Evolutionary conservation across 2,888 invertebrate genomes (phyloP).

Genomic region (Zonitis immaculata): DNA sequence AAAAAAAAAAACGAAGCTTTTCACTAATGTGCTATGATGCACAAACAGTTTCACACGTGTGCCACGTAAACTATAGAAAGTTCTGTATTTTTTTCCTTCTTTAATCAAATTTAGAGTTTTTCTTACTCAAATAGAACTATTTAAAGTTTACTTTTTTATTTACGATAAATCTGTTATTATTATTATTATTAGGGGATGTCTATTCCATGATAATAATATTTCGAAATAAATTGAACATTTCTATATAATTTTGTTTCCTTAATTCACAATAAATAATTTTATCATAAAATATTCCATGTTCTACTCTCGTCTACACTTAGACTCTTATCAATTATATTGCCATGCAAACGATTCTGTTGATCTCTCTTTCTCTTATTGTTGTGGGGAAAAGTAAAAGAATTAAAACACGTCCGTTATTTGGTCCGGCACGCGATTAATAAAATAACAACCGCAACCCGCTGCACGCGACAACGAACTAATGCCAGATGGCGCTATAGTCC

Average conservation of each 20-base stretch:
- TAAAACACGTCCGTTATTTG: slow-evolving; percentile 11
- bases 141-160: neutral
- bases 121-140: neutral
- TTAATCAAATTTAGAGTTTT: neutral
- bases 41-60: slow-evolving; percentile 8
- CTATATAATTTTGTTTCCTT: neutral
- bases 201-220: neutral
- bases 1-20: too few species aligned
- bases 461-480: slow-evolving; percentile 32
- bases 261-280: neutral
- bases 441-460: slow-evolving; percentile 33
- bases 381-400: neutral
- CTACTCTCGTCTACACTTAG: neutral
- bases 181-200: too few species aligned
- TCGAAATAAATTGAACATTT: neutral
- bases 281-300: neutral
- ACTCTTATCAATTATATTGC: neutral
- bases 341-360: neutral
- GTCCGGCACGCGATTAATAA: slow-evolving; percentile 24
- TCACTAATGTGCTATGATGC: slow-evolving; percentile 3
- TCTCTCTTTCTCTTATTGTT: too few species aligned
- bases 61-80: neutral
- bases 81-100: too few species aligned
- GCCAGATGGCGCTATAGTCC: slow-evolving; percentile 35
- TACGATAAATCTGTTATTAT: neutral